Percentiles rank a stretch among this genome's conserved stretches.
phyloP scores from a whole-genome alignment of 2,113 vertebrate species.

The Zosterops borbonicus region DNA sequence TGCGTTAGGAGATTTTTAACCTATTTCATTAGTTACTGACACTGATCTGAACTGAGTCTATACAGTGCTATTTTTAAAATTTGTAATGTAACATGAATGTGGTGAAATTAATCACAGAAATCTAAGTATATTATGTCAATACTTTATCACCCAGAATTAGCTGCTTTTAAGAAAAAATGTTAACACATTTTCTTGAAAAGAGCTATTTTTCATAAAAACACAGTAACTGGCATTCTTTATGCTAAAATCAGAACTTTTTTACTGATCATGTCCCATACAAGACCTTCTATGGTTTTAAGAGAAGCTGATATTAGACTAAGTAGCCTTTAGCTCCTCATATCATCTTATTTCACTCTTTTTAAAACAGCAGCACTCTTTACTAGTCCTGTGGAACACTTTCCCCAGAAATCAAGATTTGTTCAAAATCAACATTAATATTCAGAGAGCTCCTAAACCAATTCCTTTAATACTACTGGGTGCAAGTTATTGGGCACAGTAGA shows the following conservation, averaged over 20 bases:
- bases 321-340: not conserved
- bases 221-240: not conserved
- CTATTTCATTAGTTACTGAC: not conserved
- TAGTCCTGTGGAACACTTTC: not conserved
- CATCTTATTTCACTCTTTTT: not conserved
- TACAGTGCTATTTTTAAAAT: not conserved
- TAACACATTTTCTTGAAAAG: not conserved
- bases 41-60: not conserved
- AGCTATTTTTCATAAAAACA: not conserved
- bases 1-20: not conserved
- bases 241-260: not conserved
- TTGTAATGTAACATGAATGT: not conserved
- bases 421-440: constrained; percentile 52
- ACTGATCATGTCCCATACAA: not conserved
- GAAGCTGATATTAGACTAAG: not conserved
- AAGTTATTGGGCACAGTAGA: constrained; percentile 14
- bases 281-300: not conserved
- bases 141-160: not conserved
- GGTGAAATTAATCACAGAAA: not conserved
- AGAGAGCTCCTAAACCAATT: constrained; percentile 32
- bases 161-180: not conserved
- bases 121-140: not conserved
- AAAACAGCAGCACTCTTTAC: not conserved
- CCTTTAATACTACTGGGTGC: constrained; percentile 15
- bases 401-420: not conserved